Evolutionary conservation across 2,113 vertebrate species (phyloP), one percentile per base, ranked within the genome.

Genomic region (Cottus gobio): DNA sequence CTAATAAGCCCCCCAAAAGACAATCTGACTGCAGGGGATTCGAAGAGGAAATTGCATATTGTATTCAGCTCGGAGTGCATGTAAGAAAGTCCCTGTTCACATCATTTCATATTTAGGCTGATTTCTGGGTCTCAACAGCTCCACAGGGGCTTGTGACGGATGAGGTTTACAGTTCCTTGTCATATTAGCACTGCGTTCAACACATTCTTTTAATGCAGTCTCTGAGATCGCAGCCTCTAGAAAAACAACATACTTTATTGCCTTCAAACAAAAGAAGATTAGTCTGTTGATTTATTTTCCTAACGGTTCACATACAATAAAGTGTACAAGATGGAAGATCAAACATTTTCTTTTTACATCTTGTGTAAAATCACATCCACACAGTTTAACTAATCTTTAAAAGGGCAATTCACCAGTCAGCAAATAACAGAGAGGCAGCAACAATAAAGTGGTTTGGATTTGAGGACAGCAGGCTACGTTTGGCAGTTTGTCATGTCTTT

Each of bases 31-130:
- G 46, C 61, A 46, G 84, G 81, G 80, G n/a, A 64, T 60, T 60
- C 31, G 64, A 71, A 68, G 31, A 79, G 76, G 75, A 65, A 92
- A 83, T 50, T 69, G 50, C 60, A 62, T 71, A 61, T 71, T 72
- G 67, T 80, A 64, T 86, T 80, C n/a, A 74, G 37, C n/a, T 61
- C n/a, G 0, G 12, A 64, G 37, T 48, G 42, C 15, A 56, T 73
- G 39, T 52, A 28, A 34, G 64, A 68, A 75, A 75, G 31, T 70
- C 65, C 48, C 28, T 58, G 67, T 50, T 89, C 54, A 61, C 26
- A 57, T 68, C 13, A n/a, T 37, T 73, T 86, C 39, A 63, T 75
- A 84, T 84, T 75, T 65, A 48, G 30, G 18, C 56, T 71, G 71
- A 79, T 74, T 81, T 60, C n/a, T 69, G 31, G n/a, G 34, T 82